Base-by-base conservation (phyloP, 2,888 invertebrate species). In the Heliconius aoede region DNA sequence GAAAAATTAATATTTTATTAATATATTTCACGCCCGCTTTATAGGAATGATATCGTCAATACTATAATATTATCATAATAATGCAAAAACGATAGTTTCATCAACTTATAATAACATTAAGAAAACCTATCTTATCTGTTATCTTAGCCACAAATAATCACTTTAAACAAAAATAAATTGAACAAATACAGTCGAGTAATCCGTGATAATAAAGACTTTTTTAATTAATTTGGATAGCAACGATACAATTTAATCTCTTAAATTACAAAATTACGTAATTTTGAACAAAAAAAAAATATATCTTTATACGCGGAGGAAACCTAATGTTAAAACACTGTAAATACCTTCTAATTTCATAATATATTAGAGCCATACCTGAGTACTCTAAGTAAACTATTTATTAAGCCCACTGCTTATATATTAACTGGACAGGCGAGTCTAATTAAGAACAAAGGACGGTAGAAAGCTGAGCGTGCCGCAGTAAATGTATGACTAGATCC, bases 401-500 rank as follows among this genome's bases (percentile, higher is more conserved):
- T 72, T 84, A 83, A 84, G 81, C 81, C 80, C 75, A 74, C 36
- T 58, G 72, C 68, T 58, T 72, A 61, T 65, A 65, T 74, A 78
- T 79, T 80, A 78, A 79, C 79, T 79, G 78, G 78, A 78, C 80
- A 74, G 72, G 78, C 80, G 73, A 74, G 77, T 74, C 78, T 82
- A 81, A 82, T 83, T 83, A 83, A 81, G 81, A 80, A 77, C 74
- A 80, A 80, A 79, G 76, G 80, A 80, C 77, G 73, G 61, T 79
- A 82, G 82, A 83, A 82, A 82, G 82, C 73, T 62, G 72, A 67
- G 77, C 75, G 71, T 71, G 74, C 74, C 61, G 68, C 74, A 30
- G 64, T 68, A 68, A 80, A 79, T 74, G 58, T 78, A 76, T 76
- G 76, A 46, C 72, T 67, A 64, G 76, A 77, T 76, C 73, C 62